Evolutionary conservation across 2,888 invertebrate species (phyloP).

Genomic region (Aelia acuminata): DNA sequence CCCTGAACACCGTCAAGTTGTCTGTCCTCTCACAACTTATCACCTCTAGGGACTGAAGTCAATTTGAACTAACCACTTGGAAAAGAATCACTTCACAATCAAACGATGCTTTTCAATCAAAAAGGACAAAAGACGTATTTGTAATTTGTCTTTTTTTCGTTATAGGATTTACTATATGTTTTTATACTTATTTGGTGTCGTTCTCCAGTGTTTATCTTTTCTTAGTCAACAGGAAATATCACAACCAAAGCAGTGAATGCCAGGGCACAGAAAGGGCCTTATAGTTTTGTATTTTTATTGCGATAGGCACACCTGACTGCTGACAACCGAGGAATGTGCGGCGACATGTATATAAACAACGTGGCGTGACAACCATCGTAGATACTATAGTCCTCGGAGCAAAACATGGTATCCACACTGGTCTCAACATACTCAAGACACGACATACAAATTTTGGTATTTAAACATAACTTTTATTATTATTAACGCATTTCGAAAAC

Average conservation of each 20-base stretch:
- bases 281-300: neutral
- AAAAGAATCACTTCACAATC: no score
- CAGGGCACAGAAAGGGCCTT: neutral
- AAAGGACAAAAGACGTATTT: no score
- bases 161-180: neutral
- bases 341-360: neutral
- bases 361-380: neutral
- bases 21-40: constrained; percentile 19
- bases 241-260: neutral
- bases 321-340: neutral
- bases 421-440: no score
- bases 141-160: no score
- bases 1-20: neutral
- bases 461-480: no score
- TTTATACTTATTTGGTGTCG: neutral
- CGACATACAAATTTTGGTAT: no score
- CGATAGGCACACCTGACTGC: neutral
- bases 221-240: neutral
- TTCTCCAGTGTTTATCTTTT: neutral
- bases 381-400: neutral
- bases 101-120: no score
- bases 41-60: neutral
- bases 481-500: no score
- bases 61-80: neutral
- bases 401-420: neutral